Percentiles rank a stretch among this genome's conserved stretches.
phyloP scores from a whole-genome alignment of 1,140 invertebrate species.

The Brachionus calyciflorus region DNA sequence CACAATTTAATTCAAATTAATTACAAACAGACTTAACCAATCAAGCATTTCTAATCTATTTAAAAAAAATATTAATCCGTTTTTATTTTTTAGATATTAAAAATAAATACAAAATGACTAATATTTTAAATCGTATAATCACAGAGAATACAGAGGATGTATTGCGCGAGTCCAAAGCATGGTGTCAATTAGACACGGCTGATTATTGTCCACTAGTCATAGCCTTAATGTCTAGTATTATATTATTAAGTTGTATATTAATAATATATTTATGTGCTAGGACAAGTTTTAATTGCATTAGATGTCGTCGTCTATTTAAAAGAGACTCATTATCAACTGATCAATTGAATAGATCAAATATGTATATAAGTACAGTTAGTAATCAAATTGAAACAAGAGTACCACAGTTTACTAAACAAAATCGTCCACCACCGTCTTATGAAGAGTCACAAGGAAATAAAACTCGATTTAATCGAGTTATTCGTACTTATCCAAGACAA shows the following conservation, averaged over 20 bases:
- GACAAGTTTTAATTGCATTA: not conserved
- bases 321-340: not conserved
- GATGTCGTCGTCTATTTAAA: not conserved
- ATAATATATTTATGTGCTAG: constrained; percentile 12
- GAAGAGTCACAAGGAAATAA: not conserved
- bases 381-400: not conserved
- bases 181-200: not conserved
- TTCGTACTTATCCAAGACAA: constrained; percentile 11
- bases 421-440: not conserved
- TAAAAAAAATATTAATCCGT: not conserved
- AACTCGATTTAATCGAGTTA: not conserved
- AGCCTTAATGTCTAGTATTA: not conserved
- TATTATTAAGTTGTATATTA: not conserved
- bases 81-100: not conserved
- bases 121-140: not conserved
- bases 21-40: not conserved
- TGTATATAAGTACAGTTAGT: not conserved
- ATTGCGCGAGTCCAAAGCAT: not conserved
- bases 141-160: not conserved
- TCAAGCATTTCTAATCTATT: not conserved
- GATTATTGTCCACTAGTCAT: constrained; percentile 23
- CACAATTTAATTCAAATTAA: constrained; percentile 27
- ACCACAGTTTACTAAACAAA: not conserved
- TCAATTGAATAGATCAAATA: not conserved
- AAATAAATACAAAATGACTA: not conserved